A percentile compares a stretch with the other conserved stretches of the same genome.
These are phyloP conservation scores for Todiramphus saurophagus DNA, from an alignment of 2,113 vertebrate species.

Conservation along the genomic window DNA sequence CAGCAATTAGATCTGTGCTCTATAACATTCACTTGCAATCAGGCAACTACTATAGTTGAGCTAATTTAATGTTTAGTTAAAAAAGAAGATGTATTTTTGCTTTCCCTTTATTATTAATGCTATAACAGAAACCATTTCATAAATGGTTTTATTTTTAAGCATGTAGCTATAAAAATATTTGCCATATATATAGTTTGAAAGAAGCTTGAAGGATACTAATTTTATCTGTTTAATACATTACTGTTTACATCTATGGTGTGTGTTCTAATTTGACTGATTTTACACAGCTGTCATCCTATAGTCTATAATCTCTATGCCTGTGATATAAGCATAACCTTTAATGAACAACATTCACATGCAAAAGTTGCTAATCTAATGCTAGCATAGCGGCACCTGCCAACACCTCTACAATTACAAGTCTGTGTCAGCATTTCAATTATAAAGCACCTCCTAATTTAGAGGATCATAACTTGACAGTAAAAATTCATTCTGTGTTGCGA, in stretches of 20 bases:
- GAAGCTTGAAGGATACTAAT: background rate
- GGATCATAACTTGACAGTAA: conserved; percentile 53
- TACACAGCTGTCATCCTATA: conserved; percentile 7
- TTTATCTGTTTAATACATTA: conserved; percentile 29
- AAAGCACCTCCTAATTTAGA: conserved; percentile 42
- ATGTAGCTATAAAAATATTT: conserved; percentile 16
- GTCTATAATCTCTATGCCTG: background rate
- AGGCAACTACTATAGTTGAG: background rate
- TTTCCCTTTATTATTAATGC: conserved; percentile 37
- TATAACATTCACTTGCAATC: conserved; percentile 33
- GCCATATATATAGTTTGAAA: background rate
- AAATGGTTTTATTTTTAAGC: conserved; percentile 20
- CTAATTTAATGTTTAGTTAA: conserved; percentile 62
- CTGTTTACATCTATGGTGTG: background rate
- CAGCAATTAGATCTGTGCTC: conserved; percentile 59
- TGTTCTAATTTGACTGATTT: conserved; percentile 23
- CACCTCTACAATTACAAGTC: conserved; percentile 50
- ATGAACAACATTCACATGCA: conserved; percentile 10
- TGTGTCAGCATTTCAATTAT: conserved; percentile 58
- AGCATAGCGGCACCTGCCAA: conserved; percentile 29
- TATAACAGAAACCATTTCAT: background rate
- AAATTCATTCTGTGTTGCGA: conserved; percentile 40
- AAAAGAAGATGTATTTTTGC: conserved; percentile 15
- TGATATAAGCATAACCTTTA: conserved; percentile 38
- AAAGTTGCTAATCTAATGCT: conserved; percentile 36